Base-by-base conservation (phyloP, 2,888 invertebrate species). In the Parthenolecanium corni region DNA sequence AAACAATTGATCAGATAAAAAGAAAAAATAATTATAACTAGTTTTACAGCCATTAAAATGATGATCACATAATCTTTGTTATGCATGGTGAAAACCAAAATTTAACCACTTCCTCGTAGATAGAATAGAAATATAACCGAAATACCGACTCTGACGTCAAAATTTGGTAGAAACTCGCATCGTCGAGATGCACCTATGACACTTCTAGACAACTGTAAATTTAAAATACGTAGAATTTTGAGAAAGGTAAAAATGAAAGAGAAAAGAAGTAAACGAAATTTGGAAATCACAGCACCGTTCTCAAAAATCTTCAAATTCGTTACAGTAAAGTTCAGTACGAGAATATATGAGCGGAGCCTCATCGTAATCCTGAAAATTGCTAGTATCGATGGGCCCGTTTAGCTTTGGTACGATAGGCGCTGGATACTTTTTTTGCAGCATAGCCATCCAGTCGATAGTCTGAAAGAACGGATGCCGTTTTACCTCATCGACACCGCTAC, bases 301-400 rank as follows among this genome's bases (percentile, higher is more conserved):
- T 61, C 24, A 61, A 40, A 61, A 61, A 61, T 61, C 61, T 51
- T 49, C 61, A 49, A 61, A 61, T 51, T 61, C 61, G n/a, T 47
- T 16, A 40, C 36, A n/a, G 20, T 38, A 61, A 16, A 61, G 18
- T 51, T 61, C 61, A 18, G 23, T 31, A 31, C 36, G 23, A 18
- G 61, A 61, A 38, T 49, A 23, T 16, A 51, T 21, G 12, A 61
- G 23, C 23, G 61, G 61, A 16, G 40, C 31, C 51, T 61, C 61
- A 21, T 61, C 61, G 51, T 61, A 61, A 38, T 61, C 61, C 14
- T 47, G 61, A 24, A 61, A 61, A 51, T 61, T 61, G 51, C 61
- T 61, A 14, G 61, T 61, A 61, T 61, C 61, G 11, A 49, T 61
- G 6, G 61, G 61, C 16, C 61, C 61, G 16, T 51, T 61, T 21